Base-by-base conservation (phyloP, 2,113 vertebrate genomes). In the Trachemys scripta region DNA sequence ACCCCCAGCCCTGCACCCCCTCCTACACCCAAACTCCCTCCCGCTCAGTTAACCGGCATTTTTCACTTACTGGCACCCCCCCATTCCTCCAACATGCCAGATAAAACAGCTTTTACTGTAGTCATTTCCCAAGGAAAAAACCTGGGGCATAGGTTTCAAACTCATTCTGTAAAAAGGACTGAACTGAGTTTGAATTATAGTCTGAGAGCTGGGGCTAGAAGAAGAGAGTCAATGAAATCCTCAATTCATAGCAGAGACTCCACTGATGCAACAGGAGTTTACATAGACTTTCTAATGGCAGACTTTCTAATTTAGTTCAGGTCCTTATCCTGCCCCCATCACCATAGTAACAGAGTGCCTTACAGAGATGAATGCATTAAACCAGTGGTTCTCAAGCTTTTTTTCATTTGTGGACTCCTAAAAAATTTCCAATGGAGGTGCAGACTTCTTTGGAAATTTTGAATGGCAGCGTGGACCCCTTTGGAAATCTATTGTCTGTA, bases 311-410 rank as follows among this genome's bases (percentile, higher is more conserved):
- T 81, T 20, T 84, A 89, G 35, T 75, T 62, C 47, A 3, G 16
- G 3, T 17, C 29, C 22, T 79, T 72, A 69, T 8, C 31, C 62
- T n/a, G 62, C 16, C 31, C 16, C 35, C 62, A 69, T 69, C 62
- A 69, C 14, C 65, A 29, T 2, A 35, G 57, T 38, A 82, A 35
- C 4, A 82, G 17, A 5, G 27, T 10, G 22, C 69, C 50, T 57
- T 27, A 47, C 27, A 56, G 13, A 45, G 19, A 0, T 1, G 7
- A 51, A 38, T 0, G 3, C 50, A 5, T 0, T 22, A 42, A 62
- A 62, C 29, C 6, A 62, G 29, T 69, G 14, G 16, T n/a, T 69
- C 62, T 69, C 59, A 62, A 31, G 6, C 59, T 16, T 62, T 31
- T 53, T 31, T n/a, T 65, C 62, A n/a, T 69, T 69, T 69, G 62